phyloP scores from a whole-genome alignment of 2,888 invertebrate species.

The Lasioglossum villosulum region DNA sequence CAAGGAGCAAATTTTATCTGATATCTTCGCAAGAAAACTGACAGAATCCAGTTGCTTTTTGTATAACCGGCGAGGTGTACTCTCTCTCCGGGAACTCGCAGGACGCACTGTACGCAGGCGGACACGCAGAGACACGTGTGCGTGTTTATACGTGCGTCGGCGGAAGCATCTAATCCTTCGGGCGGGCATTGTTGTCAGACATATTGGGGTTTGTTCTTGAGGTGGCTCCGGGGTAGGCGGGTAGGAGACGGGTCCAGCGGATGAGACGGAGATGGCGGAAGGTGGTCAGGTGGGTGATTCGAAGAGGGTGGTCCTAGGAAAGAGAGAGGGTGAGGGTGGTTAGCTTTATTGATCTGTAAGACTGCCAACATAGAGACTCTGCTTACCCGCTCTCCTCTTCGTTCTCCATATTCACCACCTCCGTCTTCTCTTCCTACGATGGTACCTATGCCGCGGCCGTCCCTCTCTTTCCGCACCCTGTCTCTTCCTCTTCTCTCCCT shows the following conservation, averaged over 20 bases:
- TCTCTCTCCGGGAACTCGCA: background rate
- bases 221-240: slow-evolving; percentile 70
- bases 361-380: slow-evolving; percentile 82
- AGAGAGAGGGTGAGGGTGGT: slow-evolving; percentile 79
- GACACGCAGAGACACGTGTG: slow-evolving; percentile 18
- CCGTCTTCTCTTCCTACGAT: slow-evolving; percentile 73
- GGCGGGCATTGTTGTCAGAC: slow-evolving; percentile 82
- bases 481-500: slow-evolving; percentile 15
- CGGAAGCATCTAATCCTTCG: slow-evolving; percentile 82
- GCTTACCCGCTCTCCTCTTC: slow-evolving; percentile 74
- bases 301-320: slow-evolving; percentile 65
- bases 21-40: background rate
- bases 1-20: background rate
- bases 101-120: background rate
- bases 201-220: slow-evolving; percentile 84
- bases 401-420: slow-evolving; percentile 68
- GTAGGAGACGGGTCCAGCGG: slow-evolving; percentile 70
- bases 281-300: slow-evolving; percentile 73
- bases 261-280: slow-evolving; percentile 69
- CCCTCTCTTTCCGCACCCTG: slow-evolving; percentile 4
- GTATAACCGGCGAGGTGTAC: slow-evolving; percentile 28
- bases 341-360: slow-evolving; percentile 85
- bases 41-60: background rate
- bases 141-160: slow-evolving; percentile 58
- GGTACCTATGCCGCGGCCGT: slow-evolving; percentile 48